Base-by-base conservation (phyloP, 1,140 invertebrate species). In the Callitettix versicolor region DNA sequence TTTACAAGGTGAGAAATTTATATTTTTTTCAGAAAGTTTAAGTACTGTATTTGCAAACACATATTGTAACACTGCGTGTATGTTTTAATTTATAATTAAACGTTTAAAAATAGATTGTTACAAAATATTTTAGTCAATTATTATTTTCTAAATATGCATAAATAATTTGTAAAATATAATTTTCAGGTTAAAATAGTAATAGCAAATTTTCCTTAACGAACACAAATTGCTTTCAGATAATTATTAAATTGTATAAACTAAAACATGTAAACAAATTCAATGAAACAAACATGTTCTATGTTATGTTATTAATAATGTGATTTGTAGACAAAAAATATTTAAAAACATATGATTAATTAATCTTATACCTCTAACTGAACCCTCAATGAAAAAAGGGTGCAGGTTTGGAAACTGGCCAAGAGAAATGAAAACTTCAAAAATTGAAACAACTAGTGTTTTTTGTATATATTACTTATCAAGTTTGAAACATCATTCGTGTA, bases 1-100 rank as follows among this genome's bases (percentile, higher is more conserved):
- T 71, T 69, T 48, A 65, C 65, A 40, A 65, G 64, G 69, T 71
- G 61, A 63, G 51, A 55, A 20, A 34, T 44, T 14, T 9, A 51
- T 11, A 24, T 11, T 14, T 11, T 11, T 24, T 49, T 12, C 11
- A 24, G 11, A 11, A 24, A 49, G 5, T 11, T 49, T 9, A 11
- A 21, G 21, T 20, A 36, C 7, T n/a, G 34, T 36, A 36, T 36
- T n/a, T 36, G 34, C n/a, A 9, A 36, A 9, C 7, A 9, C 7
- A 36, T n/a, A 9, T 36, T 9, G 7, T 7, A 9, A 36, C n/a
- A 9, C n/a, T 9, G 34, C 34, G 7, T n/a, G 7, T 36, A 36
- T n/a, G n/a, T n/a, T 36, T 36, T 36, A 36, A 7, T n/a, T 36
- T 36, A 36, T 36, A n/a, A 36, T 9, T n/a, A 7, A 36, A 36